These are phyloP conservation scores for Hydropsyche betteni DNA, from an alignment of 2,888 invertebrate genomes.

Conservation along the genomic window DNA sequence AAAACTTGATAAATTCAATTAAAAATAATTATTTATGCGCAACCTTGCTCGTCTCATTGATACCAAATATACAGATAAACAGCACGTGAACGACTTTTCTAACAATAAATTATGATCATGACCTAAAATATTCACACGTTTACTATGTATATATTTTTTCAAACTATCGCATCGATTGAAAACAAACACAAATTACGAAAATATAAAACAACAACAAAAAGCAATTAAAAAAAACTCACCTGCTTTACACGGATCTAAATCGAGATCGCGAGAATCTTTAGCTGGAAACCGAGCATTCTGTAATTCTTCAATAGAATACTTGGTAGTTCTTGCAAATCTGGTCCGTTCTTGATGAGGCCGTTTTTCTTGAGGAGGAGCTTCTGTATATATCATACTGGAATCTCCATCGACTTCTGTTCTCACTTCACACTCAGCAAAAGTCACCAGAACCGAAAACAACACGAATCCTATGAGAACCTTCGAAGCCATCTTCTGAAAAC, in stretches of 20 bases:
- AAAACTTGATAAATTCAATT: neutral
- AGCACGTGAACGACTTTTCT: neutral
- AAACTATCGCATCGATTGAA: neutral
- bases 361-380: neutral
- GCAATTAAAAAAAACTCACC: conserved; percentile 66
- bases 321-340: conserved; percentile 59
- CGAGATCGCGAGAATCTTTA: conserved; percentile 77
- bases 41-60: no score
- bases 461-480: neutral
- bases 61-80: neutral
- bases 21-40: no score
- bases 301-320: conserved; percentile 75
- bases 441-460: conserved; percentile 52
- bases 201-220: neutral
- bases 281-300: conserved; percentile 71
- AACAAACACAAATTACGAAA: neutral
- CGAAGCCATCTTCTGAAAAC: neutral
- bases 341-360: conserved; percentile 52
- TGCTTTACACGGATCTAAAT: conserved; percentile 88
- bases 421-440: conserved; percentile 52
- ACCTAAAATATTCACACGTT: neutral
- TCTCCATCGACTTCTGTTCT: conserved; percentile 22
- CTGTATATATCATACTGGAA: neutral
- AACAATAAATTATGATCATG: neutral
- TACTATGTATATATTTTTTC: neutral